A percentile compares a stretch with the other conserved stretches of the same genome.
Conservation (phyloP, 2,888 invertebrate species). For the Oligia latruncula region DNA sequence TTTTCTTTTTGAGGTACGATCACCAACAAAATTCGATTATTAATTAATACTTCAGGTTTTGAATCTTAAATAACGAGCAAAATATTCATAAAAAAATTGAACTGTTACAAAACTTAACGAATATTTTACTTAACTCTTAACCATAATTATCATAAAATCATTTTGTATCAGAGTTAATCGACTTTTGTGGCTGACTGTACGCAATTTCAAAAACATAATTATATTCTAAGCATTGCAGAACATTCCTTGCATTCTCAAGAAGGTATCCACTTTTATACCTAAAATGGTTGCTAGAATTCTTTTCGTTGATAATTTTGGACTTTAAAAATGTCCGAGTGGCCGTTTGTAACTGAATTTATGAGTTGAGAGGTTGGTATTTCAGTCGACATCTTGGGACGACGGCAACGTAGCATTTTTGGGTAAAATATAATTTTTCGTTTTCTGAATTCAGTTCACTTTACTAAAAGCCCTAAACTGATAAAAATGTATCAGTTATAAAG, state of each 20-base stretch:
- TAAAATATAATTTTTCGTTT: neutral
- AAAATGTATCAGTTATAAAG: neutral
- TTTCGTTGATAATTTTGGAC: slow-evolving; percentile 3
- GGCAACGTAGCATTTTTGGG: neutral
- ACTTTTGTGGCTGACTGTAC: neutral
- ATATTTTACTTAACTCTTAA: too few species aligned
- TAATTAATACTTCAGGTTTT: neutral
- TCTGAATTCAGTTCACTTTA: neutral
- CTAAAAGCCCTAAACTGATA: neutral
- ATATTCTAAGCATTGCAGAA: neutral
- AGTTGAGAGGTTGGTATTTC: slow-evolving; percentile 15
- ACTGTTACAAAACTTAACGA: neutral
- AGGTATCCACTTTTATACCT: neutral
- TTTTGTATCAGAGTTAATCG: neutral
- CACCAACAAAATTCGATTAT: neutral
- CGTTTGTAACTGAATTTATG: slow-evolving; percentile 10
- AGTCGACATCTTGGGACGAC: slow-evolving; percentile 10
- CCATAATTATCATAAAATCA: neutral
- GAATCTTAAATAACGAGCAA: neutral
- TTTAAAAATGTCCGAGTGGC: slow-evolving; percentile 19
- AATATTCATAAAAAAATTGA: neutral
- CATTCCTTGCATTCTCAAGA: neutral
- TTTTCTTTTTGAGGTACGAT: neutral
- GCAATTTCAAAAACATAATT: neutral
- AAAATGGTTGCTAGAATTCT: slow-evolving; percentile 11